phyloP scores from a whole-genome alignment of 2,797 vertebrate species.

The Neosilurus hyrtlii region DNA sequence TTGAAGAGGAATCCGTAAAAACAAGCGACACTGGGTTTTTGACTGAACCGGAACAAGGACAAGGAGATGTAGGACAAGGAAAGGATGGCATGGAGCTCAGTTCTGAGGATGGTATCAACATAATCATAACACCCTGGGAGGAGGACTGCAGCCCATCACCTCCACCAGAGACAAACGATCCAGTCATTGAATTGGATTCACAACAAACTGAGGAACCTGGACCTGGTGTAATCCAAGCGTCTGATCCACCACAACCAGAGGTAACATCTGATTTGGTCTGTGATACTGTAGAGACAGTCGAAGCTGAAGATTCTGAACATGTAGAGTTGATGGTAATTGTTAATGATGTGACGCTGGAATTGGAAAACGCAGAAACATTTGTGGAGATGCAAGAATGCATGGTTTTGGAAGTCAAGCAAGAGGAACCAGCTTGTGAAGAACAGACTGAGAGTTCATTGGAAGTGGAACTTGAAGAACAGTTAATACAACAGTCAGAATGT shows the following conservation, averaged over 20 bases:
- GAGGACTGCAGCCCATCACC: neutral
- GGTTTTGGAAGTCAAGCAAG: constrained; percentile 17
- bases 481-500: constrained; percentile 14
- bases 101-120: constrained; percentile 6
- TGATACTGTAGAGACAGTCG: constrained; percentile 4
- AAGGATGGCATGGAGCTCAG: neutral
- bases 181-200: constrained; percentile 25
- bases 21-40: neutral
- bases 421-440: constrained; percentile 32
- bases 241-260: constrained; percentile 25
- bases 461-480: constrained; percentile 39
- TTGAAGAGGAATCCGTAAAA: constrained; percentile 60
- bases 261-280: neutral
- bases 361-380: constrained; percentile 30
- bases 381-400: constrained; percentile 10
- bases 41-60: neutral
- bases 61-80: constrained; percentile 41
- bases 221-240: constrained; percentile 29
- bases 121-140: neutral
- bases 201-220: constrained; percentile 36
- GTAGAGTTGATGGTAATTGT: constrained; percentile 33
- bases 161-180: constrained; percentile 34
- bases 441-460: constrained; percentile 19
- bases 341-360: constrained; percentile 28
- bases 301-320: constrained; percentile 16